A percentile compares a stretch with the other conserved stretches of the same genome.
phyloP scores from a whole-genome alignment of 2,797 vertebrate genomes.

The Enteromius trimaculatus region DNA sequence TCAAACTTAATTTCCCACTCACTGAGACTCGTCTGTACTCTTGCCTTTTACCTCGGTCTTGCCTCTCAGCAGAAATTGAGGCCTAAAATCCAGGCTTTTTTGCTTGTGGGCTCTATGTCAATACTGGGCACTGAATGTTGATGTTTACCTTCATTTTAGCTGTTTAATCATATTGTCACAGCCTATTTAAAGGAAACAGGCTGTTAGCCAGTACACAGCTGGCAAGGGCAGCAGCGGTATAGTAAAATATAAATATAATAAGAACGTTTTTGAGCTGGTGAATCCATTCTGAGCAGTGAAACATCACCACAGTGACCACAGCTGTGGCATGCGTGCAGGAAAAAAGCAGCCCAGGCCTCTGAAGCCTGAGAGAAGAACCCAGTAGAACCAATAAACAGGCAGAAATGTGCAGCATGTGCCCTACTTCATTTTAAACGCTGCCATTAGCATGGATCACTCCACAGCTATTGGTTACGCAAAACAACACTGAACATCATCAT shows the following conservation, averaged over 20 bases:
- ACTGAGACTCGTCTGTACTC: slow-evolving; percentile 6
- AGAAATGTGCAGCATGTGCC: slow-evolving; percentile 48
- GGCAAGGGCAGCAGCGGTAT: slow-evolving; percentile 80
- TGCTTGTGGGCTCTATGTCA: slow-evolving; percentile 53
- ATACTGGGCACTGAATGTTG: slow-evolving; percentile 57
- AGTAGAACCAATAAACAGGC: slow-evolving; percentile 57
- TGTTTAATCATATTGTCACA: slow-evolving; percentile 73
- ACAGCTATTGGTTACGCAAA: slow-evolving; percentile 10
- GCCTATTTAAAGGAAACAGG: slow-evolving; percentile 67
- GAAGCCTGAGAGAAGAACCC: slow-evolving; percentile 63
- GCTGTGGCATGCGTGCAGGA: slow-evolving; percentile 81
- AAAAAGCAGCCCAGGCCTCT: slow-evolving; percentile 60
- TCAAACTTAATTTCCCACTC: slow-evolving; percentile 18
- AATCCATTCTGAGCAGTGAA: slow-evolving; percentile 88
- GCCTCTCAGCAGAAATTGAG: slow-evolving; percentile 30
- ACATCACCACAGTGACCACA: slow-evolving; percentile 85
- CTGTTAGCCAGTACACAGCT: slow-evolving; percentile 73
- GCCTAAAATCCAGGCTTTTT: slow-evolving; percentile 54
- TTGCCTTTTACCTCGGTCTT: slow-evolving; percentile 23
- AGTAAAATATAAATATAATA: slow-evolving; percentile 92
- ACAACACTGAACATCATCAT: slow-evolving; percentile 4
- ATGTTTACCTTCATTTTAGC: slow-evolving; percentile 68
- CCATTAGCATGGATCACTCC: slow-evolving; percentile 31
- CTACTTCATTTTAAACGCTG: slow-evolving; percentile 50
- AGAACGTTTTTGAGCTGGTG: slow-evolving; percentile 87